Evolutionary conservation across 2,797 vertebrate species (phyloP).

Genomic region (Gallinago stenura): DNA sequence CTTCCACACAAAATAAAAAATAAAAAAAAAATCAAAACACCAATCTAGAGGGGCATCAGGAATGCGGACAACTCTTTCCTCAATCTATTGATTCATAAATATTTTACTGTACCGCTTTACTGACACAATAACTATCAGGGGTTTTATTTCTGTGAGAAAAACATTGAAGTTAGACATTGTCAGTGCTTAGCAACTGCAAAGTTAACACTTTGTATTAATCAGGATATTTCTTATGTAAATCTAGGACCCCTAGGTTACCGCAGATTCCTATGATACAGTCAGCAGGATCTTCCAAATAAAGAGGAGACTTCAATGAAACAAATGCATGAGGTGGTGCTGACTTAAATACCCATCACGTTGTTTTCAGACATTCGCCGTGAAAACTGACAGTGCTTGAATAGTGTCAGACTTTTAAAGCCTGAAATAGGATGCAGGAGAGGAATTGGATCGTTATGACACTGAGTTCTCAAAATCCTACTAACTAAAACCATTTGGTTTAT

Average conservation of each 20-base stretch:
- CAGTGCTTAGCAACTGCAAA: not conserved
- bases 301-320: not conserved
- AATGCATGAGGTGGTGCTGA: not conserved
- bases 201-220: not conserved
- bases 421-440: not conserved
- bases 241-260: not conserved
- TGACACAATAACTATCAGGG: not conserved
- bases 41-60: fast-evolving
- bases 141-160: not conserved
- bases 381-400: not conserved
- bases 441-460: not conserved
- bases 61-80: not conserved
- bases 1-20: too few species aligned
- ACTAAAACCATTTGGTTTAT: not conserved
- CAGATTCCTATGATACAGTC: not conserved
- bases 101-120: not conserved
- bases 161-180: not conserved
- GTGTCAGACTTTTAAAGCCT: not conserved
- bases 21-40: not conserved
- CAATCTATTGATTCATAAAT: not conserved
- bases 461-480: not conserved
- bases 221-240: not conserved
- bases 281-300: not conserved
- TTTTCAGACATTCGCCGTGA: not conserved
- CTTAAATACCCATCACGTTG: not conserved